Percentiles rank a stretch among this genome's conserved stretches.
phyloP scores from a whole-genome alignment of 2,113 vertebrate genomes.

The Phocoena sinus region DNA sequence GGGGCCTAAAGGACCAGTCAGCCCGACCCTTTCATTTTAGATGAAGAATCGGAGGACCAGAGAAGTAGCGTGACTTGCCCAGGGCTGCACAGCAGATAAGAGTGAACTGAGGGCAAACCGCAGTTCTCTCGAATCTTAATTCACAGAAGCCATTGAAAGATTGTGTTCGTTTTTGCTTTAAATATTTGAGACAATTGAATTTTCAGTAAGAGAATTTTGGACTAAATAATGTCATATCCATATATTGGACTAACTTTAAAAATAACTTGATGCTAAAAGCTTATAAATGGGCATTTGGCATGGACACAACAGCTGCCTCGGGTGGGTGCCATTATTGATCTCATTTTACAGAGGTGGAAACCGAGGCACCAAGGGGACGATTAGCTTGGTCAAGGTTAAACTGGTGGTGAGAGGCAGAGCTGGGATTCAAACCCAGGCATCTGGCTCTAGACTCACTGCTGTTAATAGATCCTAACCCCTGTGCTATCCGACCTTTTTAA shows the following conservation, averaged over 20 bases:
- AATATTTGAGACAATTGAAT: neutral
- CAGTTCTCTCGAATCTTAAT: neutral
- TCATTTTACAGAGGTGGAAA: neutral
- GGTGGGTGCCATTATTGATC: neutral
- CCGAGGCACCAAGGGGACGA: neutral
- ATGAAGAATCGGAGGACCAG: neutral
- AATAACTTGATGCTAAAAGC: neutral
- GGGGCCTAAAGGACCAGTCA: neutral
- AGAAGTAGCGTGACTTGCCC: neutral
- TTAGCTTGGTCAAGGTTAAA: too few species aligned
- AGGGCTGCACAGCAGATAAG: neutral
- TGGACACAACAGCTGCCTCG: neutral
- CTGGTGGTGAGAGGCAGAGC: neutral
- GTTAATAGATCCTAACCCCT: neutral
- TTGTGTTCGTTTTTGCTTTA: neutral
- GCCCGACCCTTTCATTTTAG: neutral
- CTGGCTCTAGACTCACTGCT: neutral
- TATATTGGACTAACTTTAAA: neutral
- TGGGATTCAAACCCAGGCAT: neutral
- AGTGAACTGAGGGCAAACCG: neutral
- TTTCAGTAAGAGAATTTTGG: neutral
- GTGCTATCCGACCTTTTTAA: accelerated
- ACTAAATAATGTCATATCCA: neutral
- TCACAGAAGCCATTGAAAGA: neutral
- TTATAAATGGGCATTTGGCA: neutral